Evolutionary conservation across 2,888 invertebrate species (phyloP).

Genomic region (Lumbricus terrestris): DNA sequence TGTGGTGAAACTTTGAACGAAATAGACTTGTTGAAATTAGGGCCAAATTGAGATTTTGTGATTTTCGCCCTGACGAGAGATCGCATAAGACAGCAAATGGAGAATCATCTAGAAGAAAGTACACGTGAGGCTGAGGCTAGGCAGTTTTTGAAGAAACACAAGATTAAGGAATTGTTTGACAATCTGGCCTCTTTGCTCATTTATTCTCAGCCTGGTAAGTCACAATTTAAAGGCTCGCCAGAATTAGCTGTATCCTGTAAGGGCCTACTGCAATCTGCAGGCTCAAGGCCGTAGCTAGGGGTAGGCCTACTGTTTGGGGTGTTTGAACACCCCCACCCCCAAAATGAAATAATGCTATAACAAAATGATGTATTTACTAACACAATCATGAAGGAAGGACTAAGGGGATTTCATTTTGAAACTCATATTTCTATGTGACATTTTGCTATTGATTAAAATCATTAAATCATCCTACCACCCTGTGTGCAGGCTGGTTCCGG

Average conservation of each 20-base stretch:
- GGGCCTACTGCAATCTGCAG: too few relatives aligned
- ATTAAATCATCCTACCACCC: too few relatives aligned
- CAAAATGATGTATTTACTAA: too few relatives aligned
- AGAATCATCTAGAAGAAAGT: not conserved
- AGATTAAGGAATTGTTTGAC: not conserved
- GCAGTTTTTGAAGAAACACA: not conserved
- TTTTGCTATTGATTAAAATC: too few relatives aligned
- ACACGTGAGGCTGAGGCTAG: not conserved
- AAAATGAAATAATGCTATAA: too few relatives aligned
- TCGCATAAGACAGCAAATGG: not conserved
- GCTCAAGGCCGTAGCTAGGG: too few relatives aligned
- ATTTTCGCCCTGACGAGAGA: not conserved
- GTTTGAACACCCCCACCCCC: too few relatives aligned
- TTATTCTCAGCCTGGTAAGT: not conserved
- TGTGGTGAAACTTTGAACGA: not conserved
- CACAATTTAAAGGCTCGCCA: not conserved
- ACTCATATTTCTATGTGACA: too few relatives aligned
- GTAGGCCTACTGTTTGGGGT: too few relatives aligned
- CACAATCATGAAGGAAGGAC: too few relatives aligned
- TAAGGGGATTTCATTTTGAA: too few relatives aligned
- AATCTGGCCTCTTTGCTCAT: not conserved
- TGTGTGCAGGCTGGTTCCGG: too few relatives aligned
- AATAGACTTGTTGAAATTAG: not conserved
- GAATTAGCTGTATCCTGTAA: not conserved
- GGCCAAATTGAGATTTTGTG: not conserved